Base-by-base conservation (phyloP, 2,888 invertebrate genomes). In the Hypomecis atomaria region DNA sequence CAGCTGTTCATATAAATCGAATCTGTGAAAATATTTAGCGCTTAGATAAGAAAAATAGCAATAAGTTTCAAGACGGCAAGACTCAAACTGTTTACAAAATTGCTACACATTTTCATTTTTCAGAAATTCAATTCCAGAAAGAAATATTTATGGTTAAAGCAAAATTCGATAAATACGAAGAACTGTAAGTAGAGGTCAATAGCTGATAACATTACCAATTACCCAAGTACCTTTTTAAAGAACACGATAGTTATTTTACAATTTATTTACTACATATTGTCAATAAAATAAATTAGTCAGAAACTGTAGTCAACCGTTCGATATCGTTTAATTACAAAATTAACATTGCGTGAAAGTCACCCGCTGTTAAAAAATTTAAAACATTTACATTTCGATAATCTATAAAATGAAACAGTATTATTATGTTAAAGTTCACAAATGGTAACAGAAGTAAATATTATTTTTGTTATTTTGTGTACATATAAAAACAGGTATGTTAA, bases 311-410 rank as follows among this genome's bases (percentile, higher is more conserved):
- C 10, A 54, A 47, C 57, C 37, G 58, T 52, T 45, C 53, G 9
- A 48, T 63, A 48, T 58, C 42, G 42, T 42, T 23, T 53, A 60
- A 47, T 66, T 53, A 44, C 54, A 56, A 44, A 37, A 52, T 64
- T 68, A 62, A 71, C 66, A 70, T 69, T 74, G 67, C 59, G 68
- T 67, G 57, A 70, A 69, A 71, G 71, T 65, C 66, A 65, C 65
- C 54, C 47, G 53, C 69, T 63, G 42, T 62, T 60, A 62, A 64
- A 59, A 61, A 4, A 47, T 65, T 58, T 54, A 50, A 33, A 61
- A 56, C 53, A 62, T 50, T 62, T 34, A 36, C 59, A 40, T 34
- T 56, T 44, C 45, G 9, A 10, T 45, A 62, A 45, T 47, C 62
- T 57, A 47, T 55, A 49, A 48, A 55, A 23, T 61, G 37, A 9